Conservation (phyloP, 1,140 invertebrate species). For the Calliopsis andreniformis region DNA sequence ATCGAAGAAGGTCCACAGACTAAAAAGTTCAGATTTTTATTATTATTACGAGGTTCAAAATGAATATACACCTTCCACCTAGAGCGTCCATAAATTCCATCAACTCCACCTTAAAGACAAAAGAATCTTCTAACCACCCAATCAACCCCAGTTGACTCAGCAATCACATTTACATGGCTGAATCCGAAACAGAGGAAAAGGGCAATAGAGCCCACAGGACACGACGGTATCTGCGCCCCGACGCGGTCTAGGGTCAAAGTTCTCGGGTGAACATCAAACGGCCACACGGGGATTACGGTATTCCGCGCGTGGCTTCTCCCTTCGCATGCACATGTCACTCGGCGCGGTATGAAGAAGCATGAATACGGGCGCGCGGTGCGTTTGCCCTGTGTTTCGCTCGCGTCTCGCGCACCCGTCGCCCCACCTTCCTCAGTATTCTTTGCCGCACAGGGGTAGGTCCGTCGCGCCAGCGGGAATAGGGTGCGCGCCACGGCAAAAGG, state of each 20-base stretch:
- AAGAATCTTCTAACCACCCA: not conserved
- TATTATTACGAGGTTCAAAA: too few relatives aligned
- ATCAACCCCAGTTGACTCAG: not conserved
- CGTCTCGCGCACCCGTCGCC: constrained; percentile 51
- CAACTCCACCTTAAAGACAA: too few relatives aligned
- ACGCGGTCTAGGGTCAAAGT: constrained; percentile 46
- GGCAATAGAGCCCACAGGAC: not conserved
- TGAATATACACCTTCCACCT: too few relatives aligned
- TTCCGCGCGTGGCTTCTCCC: constrained; percentile 38
- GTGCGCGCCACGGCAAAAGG: not conserved
- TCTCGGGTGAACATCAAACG: constrained; percentile 68
- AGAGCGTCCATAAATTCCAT: too few relatives aligned
- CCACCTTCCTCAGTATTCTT: constrained; percentile 38
- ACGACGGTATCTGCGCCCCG: not conserved
- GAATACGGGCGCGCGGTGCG: constrained; percentile 55
- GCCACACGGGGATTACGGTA: constrained; percentile 63
- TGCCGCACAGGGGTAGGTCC: constrained; percentile 23
- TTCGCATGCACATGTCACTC: constrained; percentile 69
- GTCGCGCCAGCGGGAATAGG: constrained; percentile 42
- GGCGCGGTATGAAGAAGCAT: constrained; percentile 54
- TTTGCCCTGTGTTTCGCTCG: constrained; percentile 42
- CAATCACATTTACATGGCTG: too few relatives aligned
- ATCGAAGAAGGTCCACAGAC: too few relatives aligned
- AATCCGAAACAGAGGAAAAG: not conserved
- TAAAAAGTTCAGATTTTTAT: too few relatives aligned